A percentile compares a stretch with the other conserved stretches of the same genome.
Evolutionary conservation across 1,140 invertebrate species (phyloP).

Genomic region (Paraescarpia echinospica): DNA sequence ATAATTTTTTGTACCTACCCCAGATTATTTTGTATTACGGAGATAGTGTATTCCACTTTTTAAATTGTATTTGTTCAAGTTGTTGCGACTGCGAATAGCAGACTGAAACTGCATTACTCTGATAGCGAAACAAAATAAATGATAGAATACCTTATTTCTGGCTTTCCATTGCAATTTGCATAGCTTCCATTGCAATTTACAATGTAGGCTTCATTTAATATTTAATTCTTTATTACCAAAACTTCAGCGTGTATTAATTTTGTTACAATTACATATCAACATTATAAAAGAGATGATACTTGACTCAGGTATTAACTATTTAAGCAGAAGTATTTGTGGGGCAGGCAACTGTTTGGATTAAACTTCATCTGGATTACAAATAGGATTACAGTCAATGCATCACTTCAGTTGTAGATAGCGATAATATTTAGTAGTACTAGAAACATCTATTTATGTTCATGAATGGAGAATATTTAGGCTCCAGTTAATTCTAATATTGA

Average conservation of each 20-base stretch:
- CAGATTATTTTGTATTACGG: no score
- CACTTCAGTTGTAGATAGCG: not conserved
- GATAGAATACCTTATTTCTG: not conserved
- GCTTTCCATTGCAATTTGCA: not conserved
- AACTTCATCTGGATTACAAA: not conserved
- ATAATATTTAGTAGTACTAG: not conserved
- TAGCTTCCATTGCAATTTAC: not conserved
- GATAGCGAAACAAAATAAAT: not conserved
- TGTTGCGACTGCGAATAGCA: not conserved
- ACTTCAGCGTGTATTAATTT: not conserved
- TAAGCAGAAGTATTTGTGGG: not conserved
- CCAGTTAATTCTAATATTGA: not conserved
- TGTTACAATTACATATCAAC: not conserved
- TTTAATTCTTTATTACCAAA: not conserved
- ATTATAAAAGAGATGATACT: not conserved
- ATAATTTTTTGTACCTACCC: no score
- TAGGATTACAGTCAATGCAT: not conserved
- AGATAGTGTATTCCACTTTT: constrained; percentile 1
- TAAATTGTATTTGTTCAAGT: not conserved
- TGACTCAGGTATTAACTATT: not conserved
- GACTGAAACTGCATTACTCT: not conserved
- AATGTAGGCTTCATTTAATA: not conserved
- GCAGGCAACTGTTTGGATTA: not conserved
- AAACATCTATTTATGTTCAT: not conserved
- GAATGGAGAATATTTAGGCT: not conserved